Evolutionary conservation across 2,888 invertebrate species (phyloP).

Genomic region (Smittia aterrima): DNA sequence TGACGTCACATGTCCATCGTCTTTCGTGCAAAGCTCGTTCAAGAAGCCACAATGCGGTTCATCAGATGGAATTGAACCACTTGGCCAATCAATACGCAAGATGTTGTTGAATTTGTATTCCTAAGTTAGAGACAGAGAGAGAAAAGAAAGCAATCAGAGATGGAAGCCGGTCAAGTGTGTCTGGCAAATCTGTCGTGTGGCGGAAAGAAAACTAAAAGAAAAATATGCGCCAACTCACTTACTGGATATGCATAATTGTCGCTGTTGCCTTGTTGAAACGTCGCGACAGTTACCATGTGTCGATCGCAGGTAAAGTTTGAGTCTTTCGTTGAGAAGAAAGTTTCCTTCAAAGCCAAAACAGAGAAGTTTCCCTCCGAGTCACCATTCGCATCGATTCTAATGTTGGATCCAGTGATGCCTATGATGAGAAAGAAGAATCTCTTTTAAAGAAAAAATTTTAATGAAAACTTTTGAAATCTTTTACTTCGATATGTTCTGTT

Average conservation of each 20-base stretch:
- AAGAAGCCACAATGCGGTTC: slow-evolving; percentile 93
- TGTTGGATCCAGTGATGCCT: slow-evolving; percentile 94
- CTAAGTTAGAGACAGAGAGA: slow-evolving; percentile 55
- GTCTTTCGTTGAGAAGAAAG: slow-evolving; percentile 52
- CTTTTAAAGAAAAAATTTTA: background rate
- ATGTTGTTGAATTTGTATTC: slow-evolving; percentile 62
- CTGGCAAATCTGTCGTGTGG: too few species aligned
- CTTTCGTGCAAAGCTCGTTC: slow-evolving; percentile 81
- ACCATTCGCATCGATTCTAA: slow-evolving; percentile 86
- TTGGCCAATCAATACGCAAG: slow-evolving; percentile 77
- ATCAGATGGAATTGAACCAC: slow-evolving; percentile 78
- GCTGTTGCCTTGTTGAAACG: slow-evolving; percentile 72
- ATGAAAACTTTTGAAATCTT: slow-evolving; percentile 49
- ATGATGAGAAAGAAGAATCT: slow-evolving; percentile 28
- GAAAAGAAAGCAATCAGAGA: slow-evolving; percentile 8
- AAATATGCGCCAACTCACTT: slow-evolving; percentile 60
- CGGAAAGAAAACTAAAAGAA: too few species aligned
- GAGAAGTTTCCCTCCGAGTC: slow-evolving; percentile 98
- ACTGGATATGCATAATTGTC: slow-evolving; percentile 61
- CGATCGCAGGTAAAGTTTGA: slow-evolving; percentile 67
- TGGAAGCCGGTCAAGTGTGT: too few species aligned
- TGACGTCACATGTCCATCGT: slow-evolving; percentile 74
- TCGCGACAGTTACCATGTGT: slow-evolving; percentile 81
- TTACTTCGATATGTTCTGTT: slow-evolving; percentile 84
- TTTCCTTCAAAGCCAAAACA: slow-evolving; percentile 74